These are phyloP conservation scores for Agrochola lychnidis DNA, from an alignment of 2,888 invertebrate species.

Conservation along the genomic window DNA sequence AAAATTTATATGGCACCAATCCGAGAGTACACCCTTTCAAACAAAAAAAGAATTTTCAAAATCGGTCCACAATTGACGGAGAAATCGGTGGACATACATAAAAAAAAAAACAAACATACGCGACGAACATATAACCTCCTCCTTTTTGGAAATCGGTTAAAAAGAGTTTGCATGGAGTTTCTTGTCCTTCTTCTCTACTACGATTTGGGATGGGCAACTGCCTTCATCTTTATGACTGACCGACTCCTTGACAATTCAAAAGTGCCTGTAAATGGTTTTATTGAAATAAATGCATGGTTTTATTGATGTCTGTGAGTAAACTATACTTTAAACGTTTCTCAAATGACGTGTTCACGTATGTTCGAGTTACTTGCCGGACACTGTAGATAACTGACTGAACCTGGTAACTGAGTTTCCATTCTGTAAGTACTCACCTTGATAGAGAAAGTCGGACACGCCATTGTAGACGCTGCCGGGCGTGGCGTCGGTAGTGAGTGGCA, in stretches of 20 bases:
- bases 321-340: neutral
- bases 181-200: no score
- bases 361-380: neutral
- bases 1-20: no score
- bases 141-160: no score
- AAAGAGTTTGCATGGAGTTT: no score
- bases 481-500: constrained; percentile 94
- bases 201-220: neutral
- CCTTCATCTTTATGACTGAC: neutral
- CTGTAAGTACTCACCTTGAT: constrained; percentile 93
- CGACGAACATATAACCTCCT: no score
- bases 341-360: no score
- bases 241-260: neutral
- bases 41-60: no score
- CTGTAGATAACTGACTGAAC: neutral
- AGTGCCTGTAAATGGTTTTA: neutral
- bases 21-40: no score
- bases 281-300: neutral
- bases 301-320: neutral
- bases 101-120: no score
- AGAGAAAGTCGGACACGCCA: constrained; percentile 98
- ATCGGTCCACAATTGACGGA: no score
- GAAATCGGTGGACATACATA: no score
- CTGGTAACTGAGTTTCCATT: neutral
- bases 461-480: constrained; percentile 96